Evolutionary conservation across 2,113 vertebrate genomes (phyloP).

Genomic region (Lampris megalopsis): DNA sequence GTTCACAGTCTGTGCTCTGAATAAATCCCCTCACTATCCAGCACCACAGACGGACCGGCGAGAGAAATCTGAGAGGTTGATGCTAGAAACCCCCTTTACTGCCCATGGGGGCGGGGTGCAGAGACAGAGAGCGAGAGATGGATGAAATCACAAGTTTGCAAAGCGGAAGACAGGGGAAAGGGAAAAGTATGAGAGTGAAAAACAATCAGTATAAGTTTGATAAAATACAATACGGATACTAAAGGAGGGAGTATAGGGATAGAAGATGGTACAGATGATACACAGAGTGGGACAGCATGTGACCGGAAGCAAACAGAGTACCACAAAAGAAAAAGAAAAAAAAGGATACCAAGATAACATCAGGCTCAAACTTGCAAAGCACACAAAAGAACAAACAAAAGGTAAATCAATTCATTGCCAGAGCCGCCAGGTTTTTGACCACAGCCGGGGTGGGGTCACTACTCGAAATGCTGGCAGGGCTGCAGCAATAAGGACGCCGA

Average conservation of each 20-base stretch:
- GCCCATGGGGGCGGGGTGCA: slow-evolving; percentile 25
- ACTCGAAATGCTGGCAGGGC: slow-evolving; percentile 23
- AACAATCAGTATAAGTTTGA: too few species aligned
- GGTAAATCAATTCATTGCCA: slow-evolving; percentile 34
- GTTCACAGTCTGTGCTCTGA: slow-evolving; percentile 74
- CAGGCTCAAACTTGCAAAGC: slow-evolving; percentile 37
- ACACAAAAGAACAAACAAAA: slow-evolving; percentile 38
- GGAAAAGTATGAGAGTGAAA: neutral
- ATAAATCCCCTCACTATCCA: slow-evolving; percentile 41
- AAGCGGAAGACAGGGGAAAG: too few species aligned
- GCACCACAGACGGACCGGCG: slow-evolving; percentile 47
- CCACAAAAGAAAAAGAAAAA: slow-evolving; percentile 13
- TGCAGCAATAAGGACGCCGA: neutral
- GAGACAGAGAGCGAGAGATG: slow-evolving; percentile 1
- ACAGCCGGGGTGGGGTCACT: slow-evolving; percentile 5
- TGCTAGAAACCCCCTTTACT: slow-evolving; percentile 32
- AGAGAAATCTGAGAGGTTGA: slow-evolving; percentile 62
- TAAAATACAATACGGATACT: too few species aligned
- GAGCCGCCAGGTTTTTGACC: slow-evolving; percentile 24
- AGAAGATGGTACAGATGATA: neutral
- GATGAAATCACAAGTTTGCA: neutral
- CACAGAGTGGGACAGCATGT: neutral
- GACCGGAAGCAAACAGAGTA: slow-evolving; percentile 7
- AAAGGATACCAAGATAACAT: slow-evolving; percentile 20
- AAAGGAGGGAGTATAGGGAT: too few species aligned